phyloP scores from a whole-genome alignment of 2,888 invertebrate species.

The Hedya salicella region DNA sequence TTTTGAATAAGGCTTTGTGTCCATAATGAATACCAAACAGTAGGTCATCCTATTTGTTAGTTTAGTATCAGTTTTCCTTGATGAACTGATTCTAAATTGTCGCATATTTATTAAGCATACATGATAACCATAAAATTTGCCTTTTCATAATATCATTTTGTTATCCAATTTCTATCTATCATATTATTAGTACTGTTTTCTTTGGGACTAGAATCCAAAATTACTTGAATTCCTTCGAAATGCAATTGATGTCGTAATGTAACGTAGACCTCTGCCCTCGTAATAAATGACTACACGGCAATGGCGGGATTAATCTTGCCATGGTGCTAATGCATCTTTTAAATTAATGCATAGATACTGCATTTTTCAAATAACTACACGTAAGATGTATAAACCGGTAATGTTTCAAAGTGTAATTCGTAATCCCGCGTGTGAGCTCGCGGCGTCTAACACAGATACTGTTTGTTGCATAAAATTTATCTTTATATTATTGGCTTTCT shows the following conservation, averaged over 20 bases:
- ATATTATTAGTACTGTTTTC: no score
- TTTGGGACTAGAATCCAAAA: no score
- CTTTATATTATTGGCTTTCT: conserved; percentile 10
- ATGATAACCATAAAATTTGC: no score
- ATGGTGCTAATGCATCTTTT: not conserved
- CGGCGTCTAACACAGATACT: not conserved
- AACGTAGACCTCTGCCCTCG: not conserved
- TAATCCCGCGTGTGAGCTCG: not conserved
- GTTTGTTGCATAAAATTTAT: not conserved
- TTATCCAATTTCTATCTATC: no score
- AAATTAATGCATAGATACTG: not conserved
- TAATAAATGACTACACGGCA: not conserved
- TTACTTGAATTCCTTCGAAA: not conserved
- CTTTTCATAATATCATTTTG: no score
- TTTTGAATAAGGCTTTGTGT: conserved; percentile 28
- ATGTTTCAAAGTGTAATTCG: no score
- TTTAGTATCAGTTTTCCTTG: conserved; percentile 22
- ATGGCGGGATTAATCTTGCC: not conserved
- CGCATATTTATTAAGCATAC: not conserved
- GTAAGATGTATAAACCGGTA: no score
- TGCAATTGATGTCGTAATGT: not conserved
- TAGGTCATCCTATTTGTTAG: conserved; percentile 16
- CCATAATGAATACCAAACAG: conserved; percentile 35
- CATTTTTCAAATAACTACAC: not conserved
- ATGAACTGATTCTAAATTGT: not conserved